Percentiles rank a stretch among this genome's conserved stretches.
Evolutionary conservation across 2,888 invertebrate genomes (phyloP).

Genomic region (Ypsolopha scabrella): DNA sequence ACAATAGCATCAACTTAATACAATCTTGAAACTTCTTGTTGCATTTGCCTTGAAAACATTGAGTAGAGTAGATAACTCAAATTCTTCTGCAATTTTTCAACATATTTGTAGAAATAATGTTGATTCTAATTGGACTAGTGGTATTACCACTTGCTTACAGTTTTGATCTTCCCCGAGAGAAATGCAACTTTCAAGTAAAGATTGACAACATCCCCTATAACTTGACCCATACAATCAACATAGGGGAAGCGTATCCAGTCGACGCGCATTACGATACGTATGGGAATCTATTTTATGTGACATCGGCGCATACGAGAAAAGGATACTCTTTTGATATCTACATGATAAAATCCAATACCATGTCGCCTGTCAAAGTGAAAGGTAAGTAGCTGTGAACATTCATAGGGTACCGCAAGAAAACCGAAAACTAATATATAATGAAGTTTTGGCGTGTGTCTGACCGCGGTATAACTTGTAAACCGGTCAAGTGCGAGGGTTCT

Average conservation of each 20-base stretch:
- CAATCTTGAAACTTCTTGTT: too few relatives aligned
- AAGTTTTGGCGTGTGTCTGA: too few relatives aligned
- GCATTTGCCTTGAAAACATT: too few relatives aligned
- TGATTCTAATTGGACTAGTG: slow-evolving; percentile 19
- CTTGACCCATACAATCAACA: slow-evolving; percentile 26
- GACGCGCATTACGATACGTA: slow-evolving; percentile 44
- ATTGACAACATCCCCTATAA: slow-evolving; percentile 40
- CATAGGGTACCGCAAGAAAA: too few relatives aligned
- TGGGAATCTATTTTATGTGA: slow-evolving; percentile 49
- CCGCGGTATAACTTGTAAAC: too few relatives aligned
- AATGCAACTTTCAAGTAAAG: slow-evolving; percentile 32
- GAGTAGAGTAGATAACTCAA: not conserved
- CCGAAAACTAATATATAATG: too few relatives aligned
- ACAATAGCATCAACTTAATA: too few relatives aligned
- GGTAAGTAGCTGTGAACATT: slow-evolving; percentile 23
- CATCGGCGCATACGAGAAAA: slow-evolving; percentile 25
- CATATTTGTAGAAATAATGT: slow-evolving; percentile 15
- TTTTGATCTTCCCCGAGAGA: slow-evolving; percentile 38
- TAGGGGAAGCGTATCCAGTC: slow-evolving; percentile 34
- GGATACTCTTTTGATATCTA: slow-evolving; percentile 39
- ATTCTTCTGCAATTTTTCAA: not conserved
- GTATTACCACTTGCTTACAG: slow-evolving; percentile 17
- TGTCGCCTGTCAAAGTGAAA: slow-evolving; percentile 25
- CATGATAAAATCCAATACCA: slow-evolving; percentile 28
- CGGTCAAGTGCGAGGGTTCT: too few relatives aligned